Base-by-base conservation (phyloP, 2,888 invertebrate genomes). In the Mechanitis mazaeus region DNA sequence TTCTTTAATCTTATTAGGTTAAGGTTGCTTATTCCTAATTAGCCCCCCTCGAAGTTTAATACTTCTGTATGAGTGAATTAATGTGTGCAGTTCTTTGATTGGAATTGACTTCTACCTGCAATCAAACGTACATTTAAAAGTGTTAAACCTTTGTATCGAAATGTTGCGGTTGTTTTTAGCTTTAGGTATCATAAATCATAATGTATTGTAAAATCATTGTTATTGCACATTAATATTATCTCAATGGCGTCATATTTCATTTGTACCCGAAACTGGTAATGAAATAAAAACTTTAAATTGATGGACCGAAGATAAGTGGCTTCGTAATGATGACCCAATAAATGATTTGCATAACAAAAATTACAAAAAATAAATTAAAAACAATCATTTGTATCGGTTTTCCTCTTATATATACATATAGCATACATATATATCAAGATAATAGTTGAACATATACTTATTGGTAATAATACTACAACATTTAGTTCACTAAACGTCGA, bases 21-120 rank as follows among this genome's bases (percentile, higher is more conserved):
- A 73, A 76, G 77, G 78, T 87, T 85, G 85, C 85, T 89, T 86
- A 87, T 89, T 88, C 87, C 88, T 87, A 89, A 90, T 90, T 88
- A 89, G 78, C 87, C 89, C 88, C 87, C 88, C 87, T 86, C 74
- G 84, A 83, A 70, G 85, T 82, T 87, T 84, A 87, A 85, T 89
- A 90, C 89, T 88, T 86, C 88, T 88, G 89, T 88, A 85, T 71
- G 73, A 77, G 79, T 77, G 75, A 82, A 83, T 79, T 78, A 79
- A 81, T 78, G 77, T 75, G 75, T 73, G 79, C 75, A 78, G 75
- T 79, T 80, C 69, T 71, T 77, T 78, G 79, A 79, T 82, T 82
- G 75, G 77, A 84, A 80, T 78, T 69, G 64, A 65, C 68, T 68
- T 63, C 64, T 63, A 62, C 68, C 67, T 61, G 63, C 35, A 28